A percentile compares a stretch with the other conserved stretches of the same genome.
These are phyloP conservation scores for Parthenolecanium corni DNA, from an alignment of 2,888 invertebrate genomes.

Conservation along the genomic window DNA sequence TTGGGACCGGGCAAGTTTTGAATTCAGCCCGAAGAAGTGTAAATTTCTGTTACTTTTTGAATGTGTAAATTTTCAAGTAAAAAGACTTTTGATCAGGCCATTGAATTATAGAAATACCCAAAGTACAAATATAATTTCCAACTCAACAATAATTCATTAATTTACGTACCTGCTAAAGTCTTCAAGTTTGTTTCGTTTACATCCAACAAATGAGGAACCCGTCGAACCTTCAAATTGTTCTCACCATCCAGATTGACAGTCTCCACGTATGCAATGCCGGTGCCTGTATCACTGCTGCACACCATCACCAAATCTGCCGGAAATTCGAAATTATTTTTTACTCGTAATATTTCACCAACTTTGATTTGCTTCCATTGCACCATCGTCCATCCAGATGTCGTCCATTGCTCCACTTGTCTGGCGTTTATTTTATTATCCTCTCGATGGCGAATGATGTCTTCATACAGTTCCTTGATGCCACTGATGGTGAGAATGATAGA, in stretches of 20 bases:
- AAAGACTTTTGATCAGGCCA: no score
- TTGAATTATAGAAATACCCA: no score
- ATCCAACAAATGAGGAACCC: not conserved
- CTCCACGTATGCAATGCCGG: constrained; percentile 24
- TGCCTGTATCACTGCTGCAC: constrained; percentile 1
- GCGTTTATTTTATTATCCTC: constrained; percentile 4
- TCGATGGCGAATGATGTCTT: constrained; percentile 20
- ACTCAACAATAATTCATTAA: no score
- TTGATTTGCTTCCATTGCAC: constrained; percentile 72
- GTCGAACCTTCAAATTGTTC: constrained; percentile 24
- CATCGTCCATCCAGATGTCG: not conserved
- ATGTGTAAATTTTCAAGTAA: no score
- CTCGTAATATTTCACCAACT: constrained; percentile 78
- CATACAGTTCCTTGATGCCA: constrained; percentile 13
- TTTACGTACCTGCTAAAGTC: no score
- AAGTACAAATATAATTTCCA: no score
- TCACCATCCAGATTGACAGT: constrained; percentile 27
- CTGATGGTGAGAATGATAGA: constrained; percentile 14
- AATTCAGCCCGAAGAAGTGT: no score
- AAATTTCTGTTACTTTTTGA: no score
- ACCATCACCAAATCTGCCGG: constrained; percentile 78
- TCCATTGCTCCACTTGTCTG: constrained; percentile 1
- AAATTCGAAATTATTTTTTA: constrained; percentile 12
- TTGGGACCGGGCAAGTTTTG: no score
- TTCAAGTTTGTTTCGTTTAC: not conserved